phyloP scores from a whole-genome alignment of 92 coral and sea anemone species.

The Anthopleura xanthogrammica region DNA sequence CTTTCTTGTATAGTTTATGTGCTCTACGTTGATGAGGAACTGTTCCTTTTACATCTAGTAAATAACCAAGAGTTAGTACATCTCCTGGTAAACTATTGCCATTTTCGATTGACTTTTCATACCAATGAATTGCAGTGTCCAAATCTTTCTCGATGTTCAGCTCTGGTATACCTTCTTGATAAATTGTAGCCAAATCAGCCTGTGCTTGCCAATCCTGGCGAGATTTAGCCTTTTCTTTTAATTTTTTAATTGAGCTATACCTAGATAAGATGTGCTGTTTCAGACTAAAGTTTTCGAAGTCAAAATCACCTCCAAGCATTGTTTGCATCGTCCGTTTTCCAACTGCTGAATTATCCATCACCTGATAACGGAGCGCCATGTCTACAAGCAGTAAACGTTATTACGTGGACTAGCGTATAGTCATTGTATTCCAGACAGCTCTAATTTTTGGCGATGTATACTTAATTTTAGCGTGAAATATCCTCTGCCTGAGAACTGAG shows the following conservation, averaged over 20 bases:
- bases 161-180: slow-evolving; percentile 38
- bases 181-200: slow-evolving; percentile 43
- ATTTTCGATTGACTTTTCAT: slow-evolving; percentile 35
- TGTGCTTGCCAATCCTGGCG: slow-evolving; percentile 51
- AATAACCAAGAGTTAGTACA: slow-evolving; percentile 26
- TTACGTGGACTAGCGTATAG: too few relatives aligned
- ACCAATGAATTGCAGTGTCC: slow-evolving; percentile 8
- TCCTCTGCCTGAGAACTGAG: too few relatives aligned
- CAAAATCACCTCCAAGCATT: background rate
- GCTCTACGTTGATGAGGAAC: slow-evolving; percentile 46
- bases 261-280: background rate
- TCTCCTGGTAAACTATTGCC: slow-evolving; percentile 6
- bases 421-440: too few relatives aligned
- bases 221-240: slow-evolving; percentile 38
- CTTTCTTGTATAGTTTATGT: slow-evolving; percentile 52
- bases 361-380: background rate
- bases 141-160: slow-evolving; percentile 33
- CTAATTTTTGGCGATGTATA: too few relatives aligned
- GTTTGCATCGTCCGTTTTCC: background rate
- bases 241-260: slow-evolving; percentile 43
- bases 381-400: background rate
- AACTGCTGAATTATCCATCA: background rate
- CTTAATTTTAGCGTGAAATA: too few relatives aligned
- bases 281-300: background rate
- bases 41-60: slow-evolving; percentile 45